phyloP scores from a whole-genome alignment of 1,140 invertebrate genomes.

The Globodera rostochiensis region DNA sequence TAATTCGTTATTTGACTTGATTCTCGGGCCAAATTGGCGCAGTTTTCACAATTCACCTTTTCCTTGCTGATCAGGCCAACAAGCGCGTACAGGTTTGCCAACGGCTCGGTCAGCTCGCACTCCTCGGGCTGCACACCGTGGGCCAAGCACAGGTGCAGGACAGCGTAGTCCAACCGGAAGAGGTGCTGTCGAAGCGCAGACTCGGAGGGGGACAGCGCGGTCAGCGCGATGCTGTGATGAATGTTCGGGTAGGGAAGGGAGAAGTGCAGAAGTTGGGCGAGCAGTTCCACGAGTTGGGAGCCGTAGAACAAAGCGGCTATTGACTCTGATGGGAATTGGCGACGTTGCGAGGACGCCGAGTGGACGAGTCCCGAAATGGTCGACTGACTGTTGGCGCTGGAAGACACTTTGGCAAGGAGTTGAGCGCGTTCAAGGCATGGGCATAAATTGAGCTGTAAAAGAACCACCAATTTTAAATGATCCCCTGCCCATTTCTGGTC shows the following conservation, averaged over 20 bases:
- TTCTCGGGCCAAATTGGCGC: too few species aligned
- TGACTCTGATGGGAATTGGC: slow-evolving; percentile 9
- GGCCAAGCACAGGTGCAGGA: slow-evolving; percentile 14
- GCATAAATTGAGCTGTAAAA: slow-evolving; percentile 13
- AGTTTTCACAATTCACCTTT: slow-evolving; percentile 11
- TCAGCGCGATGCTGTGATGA: slow-evolving; percentile 19
- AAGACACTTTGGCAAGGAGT: slow-evolving; percentile 14
- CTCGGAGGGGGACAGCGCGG: not conserved
- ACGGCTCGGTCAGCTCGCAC: slow-evolving; percentile 19
- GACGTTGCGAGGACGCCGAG: not conserved
- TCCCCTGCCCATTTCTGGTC: not conserved
- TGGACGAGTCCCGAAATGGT: not conserved
- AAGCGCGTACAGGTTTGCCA: slow-evolving; percentile 18
- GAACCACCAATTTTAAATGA: not conserved
- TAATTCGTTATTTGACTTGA: too few species aligned
- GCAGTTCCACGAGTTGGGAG: slow-evolving; percentile 21
- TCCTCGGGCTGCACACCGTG: slow-evolving; percentile 14
- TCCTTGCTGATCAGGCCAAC: slow-evolving; percentile 22
- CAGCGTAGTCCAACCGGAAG: slow-evolving; percentile 23
- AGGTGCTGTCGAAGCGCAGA: slow-evolving; percentile 5
- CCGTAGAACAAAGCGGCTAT: slow-evolving; percentile 19
- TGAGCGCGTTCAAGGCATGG: slow-evolving; percentile 8
- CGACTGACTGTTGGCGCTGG: not conserved
- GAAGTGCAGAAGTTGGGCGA: slow-evolving; percentile 26
- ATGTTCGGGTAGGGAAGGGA: slow-evolving; percentile 23